Evolutionary conservation across 2,113 vertebrate species (phyloP).

Genomic region (Bungarus multicinctus): DNA sequence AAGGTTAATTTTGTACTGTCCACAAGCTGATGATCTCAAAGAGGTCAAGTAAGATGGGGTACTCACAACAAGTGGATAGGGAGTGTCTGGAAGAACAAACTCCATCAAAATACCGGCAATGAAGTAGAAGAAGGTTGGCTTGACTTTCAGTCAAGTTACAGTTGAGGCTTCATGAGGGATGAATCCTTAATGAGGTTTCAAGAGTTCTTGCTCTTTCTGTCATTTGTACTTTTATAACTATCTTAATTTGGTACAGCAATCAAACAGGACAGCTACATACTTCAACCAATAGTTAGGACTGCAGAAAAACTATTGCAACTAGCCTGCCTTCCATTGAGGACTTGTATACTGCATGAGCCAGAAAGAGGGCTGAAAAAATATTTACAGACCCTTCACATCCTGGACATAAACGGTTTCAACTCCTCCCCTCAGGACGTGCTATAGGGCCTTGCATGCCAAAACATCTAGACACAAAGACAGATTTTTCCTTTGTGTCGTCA

Average conservation of each 20-base stretch:
- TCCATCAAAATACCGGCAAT: not conserved
- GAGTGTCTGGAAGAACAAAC: not conserved
- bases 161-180: not conserved
- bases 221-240: not conserved
- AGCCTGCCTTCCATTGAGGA: not conserved
- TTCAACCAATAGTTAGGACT: not conserved
- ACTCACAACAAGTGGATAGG: not conserved
- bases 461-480: too few relatives aligned
- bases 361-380: not conserved
- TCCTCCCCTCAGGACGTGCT: not conserved
- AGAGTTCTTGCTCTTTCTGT: not conserved
- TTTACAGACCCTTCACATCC: not conserved
- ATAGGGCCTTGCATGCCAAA: too few relatives aligned
- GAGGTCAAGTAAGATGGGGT: not conserved
- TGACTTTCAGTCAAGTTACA: not conserved
- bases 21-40: not conserved
- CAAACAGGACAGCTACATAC: not conserved
- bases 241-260: not conserved
- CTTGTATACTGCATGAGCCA: not conserved
- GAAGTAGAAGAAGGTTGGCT: not conserved
- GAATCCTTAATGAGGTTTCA: not conserved
- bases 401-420: not conserved
- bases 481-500: too few relatives aligned
- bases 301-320: not conserved
- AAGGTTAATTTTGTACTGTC: not conserved